Conservation (phyloP, 2,888 invertebrate genomes). For the Synergus gifuensis region DNA sequence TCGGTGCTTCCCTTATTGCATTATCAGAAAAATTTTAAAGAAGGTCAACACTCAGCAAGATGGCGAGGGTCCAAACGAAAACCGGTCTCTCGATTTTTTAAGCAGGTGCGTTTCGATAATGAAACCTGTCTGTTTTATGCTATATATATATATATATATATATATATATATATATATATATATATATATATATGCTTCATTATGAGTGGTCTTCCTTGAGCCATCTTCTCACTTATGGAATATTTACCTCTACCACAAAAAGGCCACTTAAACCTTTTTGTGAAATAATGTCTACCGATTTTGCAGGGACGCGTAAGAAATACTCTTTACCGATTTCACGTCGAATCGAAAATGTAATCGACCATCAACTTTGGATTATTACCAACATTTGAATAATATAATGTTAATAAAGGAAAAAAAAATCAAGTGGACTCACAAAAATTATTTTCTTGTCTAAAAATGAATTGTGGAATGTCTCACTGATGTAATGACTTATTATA, state of each 20-base stretch:
- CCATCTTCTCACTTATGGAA: constrained; percentile 4
- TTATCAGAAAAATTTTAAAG: constrained; percentile 25
- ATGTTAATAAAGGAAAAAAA: no score
- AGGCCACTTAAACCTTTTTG: background rate
- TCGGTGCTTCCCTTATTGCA: background rate
- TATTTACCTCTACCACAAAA: background rate
- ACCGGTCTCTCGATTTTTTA: constrained; percentile 37
- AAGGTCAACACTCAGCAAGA: constrained; percentile 16
- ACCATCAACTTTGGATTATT: background rate
- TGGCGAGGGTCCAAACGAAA: constrained; percentile 15
- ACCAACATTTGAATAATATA: no score
- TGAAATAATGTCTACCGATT: background rate
- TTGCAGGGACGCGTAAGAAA: background rate
- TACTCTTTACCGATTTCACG: background rate
- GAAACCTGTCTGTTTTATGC: constrained; percentile 16
- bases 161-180: background rate
- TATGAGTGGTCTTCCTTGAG: constrained; percentile 39
- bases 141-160: background rate
- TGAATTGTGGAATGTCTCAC: background rate
- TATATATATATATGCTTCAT: background rate
- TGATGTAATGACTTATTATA: constrained; percentile 20
- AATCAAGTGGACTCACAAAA: no score
- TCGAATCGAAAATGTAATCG: background rate
- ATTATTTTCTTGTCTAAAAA: background rate
- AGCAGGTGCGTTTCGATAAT: constrained; percentile 16